A percentile compares a stretch with the other conserved stretches of the same genome.
Evolutionary conservation across 1,140 invertebrate genomes (phyloP).

Genomic region (Calosoma granatense): DNA sequence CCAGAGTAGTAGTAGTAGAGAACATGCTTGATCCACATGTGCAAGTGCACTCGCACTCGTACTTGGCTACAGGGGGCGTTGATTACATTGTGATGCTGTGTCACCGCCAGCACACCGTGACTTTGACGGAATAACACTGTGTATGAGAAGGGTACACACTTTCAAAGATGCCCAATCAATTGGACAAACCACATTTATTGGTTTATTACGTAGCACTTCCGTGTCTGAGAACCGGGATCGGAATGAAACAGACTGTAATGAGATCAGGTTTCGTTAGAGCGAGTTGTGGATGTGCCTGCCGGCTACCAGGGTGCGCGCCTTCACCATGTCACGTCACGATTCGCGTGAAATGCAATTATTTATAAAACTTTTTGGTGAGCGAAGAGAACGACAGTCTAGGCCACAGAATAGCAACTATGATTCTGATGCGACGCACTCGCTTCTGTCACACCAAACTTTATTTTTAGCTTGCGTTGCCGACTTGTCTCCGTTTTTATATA

Average conservation of each 20-base stretch:
- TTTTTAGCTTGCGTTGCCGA: too few relatives aligned
- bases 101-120: neutral
- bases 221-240: neutral
- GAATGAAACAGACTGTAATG: neutral
- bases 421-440: neutral
- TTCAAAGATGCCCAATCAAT: conserved; percentile 33
- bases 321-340: neutral
- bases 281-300: neutral
- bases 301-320: neutral
- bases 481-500: too few relatives aligned
- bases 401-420: neutral
- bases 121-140: too few relatives aligned
- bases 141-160: neutral
- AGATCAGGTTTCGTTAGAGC: neutral
- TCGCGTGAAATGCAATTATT: neutral
- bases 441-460: too few relatives aligned
- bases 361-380: neutral
- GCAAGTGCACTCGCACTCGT: too few relatives aligned
- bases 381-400: neutral
- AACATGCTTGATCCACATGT: too few relatives aligned
- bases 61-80: conserved; percentile 11
- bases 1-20: too few relatives aligned
- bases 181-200: conserved; percentile 29
- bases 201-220: conserved; percentile 19
- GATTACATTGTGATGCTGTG: conserved; percentile 29